Percentiles rank a stretch among this genome's conserved stretches.
These are phyloP conservation scores for Falco columbarius DNA, from an alignment of 2,797 vertebrate species.

Conservation along the genomic window DNA sequence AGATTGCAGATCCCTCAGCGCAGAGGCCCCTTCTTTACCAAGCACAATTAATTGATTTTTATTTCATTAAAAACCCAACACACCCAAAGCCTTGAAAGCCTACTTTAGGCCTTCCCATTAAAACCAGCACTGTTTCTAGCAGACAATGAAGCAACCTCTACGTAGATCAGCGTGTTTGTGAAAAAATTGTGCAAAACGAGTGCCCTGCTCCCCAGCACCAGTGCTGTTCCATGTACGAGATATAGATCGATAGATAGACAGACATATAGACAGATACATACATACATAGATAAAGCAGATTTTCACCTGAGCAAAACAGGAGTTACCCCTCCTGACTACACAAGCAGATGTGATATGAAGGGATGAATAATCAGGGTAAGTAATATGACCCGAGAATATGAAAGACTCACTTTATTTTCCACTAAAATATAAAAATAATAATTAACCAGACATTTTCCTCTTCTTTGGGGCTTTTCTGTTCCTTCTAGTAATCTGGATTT, in stretches of 20 bases:
- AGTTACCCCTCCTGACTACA: background rate
- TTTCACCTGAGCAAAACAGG: slow-evolving; percentile 5
- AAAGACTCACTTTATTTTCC: background rate
- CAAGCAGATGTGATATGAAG: background rate
- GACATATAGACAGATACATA: background rate
- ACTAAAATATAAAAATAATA: slow-evolving; percentile 10
- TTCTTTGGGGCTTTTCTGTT: background rate
- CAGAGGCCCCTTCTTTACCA: background rate
- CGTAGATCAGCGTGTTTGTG: background rate
- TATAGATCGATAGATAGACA: background rate
- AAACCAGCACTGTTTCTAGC: background rate
- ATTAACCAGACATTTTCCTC: background rate
- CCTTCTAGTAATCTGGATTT: background rate
- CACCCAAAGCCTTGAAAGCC: background rate
- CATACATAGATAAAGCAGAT: background rate
- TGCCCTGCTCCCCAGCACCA: background rate
- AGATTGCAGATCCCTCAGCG: background rate
- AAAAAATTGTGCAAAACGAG: background rate
- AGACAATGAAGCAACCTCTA: background rate
- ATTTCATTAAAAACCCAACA: background rate
- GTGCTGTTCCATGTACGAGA: background rate
- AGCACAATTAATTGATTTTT: background rate
- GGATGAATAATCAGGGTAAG: slow-evolving; percentile 10
- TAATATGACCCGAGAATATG: background rate
- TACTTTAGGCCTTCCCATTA: background rate